Evolutionary conservation across 2,113 vertebrate genomes (phyloP).

Genomic region (Gorsachius goisagi): DNA sequence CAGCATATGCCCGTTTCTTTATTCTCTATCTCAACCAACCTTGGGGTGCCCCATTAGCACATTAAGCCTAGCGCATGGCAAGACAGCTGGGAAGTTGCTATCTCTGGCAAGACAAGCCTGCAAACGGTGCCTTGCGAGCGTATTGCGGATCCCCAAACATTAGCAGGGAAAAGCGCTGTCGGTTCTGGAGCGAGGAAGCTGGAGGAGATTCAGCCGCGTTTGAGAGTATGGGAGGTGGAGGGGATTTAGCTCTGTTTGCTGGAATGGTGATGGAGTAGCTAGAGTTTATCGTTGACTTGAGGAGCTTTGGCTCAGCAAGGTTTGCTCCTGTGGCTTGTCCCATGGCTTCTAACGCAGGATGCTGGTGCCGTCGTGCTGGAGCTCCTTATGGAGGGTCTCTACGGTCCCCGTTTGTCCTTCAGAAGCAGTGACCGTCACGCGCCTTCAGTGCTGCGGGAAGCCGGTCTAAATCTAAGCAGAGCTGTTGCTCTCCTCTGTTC

Average conservation of each 20-base stretch:
- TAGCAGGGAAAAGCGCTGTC: neutral
- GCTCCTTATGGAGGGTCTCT: neutral
- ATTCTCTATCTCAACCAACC: neutral
- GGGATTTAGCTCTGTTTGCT: neutral
- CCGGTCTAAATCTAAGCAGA: too few species aligned
- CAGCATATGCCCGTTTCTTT: conserved; percentile 8
- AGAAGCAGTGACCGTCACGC: rapidly evolving
- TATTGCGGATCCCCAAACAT: neutral
- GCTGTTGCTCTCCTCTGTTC: neutral
- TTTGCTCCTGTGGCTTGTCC: neutral
- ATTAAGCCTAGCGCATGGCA: rapidly evolving
- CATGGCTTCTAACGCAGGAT: neutral
- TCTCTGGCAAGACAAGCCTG: neutral
- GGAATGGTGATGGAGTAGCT: neutral
- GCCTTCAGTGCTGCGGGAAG: neutral
- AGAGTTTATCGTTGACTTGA: neutral
- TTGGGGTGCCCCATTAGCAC: conserved; percentile 33
- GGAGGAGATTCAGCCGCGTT: neutral
- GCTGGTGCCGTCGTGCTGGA: neutral
- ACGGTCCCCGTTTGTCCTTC: neutral
- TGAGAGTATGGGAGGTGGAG: neutral
- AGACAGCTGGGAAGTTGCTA: neutral
- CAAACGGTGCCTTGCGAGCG: neutral
- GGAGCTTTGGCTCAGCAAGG: neutral
- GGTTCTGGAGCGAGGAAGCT: neutral